Conservation (phyloP, 2,888 invertebrate species). For the Macaria notata region DNA sequence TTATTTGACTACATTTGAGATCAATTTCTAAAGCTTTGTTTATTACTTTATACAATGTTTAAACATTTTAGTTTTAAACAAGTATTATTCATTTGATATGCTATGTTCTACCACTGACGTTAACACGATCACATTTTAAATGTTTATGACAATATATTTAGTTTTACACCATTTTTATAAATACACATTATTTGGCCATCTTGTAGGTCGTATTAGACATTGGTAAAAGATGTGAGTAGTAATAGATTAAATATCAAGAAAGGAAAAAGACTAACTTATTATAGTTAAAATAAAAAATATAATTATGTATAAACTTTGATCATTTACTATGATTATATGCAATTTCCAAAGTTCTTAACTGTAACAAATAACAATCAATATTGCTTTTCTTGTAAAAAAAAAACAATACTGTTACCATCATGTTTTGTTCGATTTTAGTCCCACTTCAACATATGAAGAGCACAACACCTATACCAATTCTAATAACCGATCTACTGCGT, state of each 20-base stretch:
- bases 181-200: slow-evolving; percentile 57
- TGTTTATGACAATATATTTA: slow-evolving; percentile 45
- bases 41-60: slow-evolving; percentile 29
- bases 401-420: too few species aligned
- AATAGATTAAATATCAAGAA: too few species aligned
- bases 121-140: slow-evolving; percentile 33
- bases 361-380: too few species aligned
- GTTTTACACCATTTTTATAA: slow-evolving; percentile 34
- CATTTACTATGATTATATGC: too few species aligned
- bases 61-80: slow-evolving; percentile 8
- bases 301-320: too few species aligned
- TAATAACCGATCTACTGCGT: slow-evolving; percentile 52
- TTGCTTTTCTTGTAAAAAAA: too few species aligned
- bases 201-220: slow-evolving; percentile 45
- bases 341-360: too few species aligned
- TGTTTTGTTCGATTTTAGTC: too few species aligned
- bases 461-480: neutral
- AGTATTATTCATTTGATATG: slow-evolving; percentile 53
- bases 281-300: too few species aligned
- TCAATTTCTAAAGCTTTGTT: slow-evolving; percentile 18
- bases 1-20: slow-evolving; percentile 8
- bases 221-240: neutral
- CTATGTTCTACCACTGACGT: slow-evolving; percentile 48
- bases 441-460: too few species aligned
- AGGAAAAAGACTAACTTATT: too few species aligned